A percentile compares a stretch with the other conserved stretches of the same genome.
Conservation (phyloP, 2,888 invertebrate species). For the Epirrhoe tristata region DNA sequence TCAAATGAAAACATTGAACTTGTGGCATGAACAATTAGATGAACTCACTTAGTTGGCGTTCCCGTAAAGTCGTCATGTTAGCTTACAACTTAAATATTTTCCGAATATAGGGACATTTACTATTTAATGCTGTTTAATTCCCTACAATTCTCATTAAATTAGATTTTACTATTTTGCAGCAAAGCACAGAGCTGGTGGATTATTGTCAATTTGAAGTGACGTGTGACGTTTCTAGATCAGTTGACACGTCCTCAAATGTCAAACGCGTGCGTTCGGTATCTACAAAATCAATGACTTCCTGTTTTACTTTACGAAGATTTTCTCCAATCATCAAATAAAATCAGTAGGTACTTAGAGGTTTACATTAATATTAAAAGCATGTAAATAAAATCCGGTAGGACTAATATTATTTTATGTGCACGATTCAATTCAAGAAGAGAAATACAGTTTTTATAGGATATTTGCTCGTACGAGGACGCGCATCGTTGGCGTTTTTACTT, state of each 20-base stretch:
- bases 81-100: conserved; percentile 43
- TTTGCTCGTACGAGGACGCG: too few species aligned
- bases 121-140: conserved; percentile 15
- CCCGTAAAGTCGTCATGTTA: conserved; percentile 88
- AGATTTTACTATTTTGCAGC: conserved; percentile 5
- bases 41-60: conserved; percentile 89
- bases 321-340: too few species aligned
- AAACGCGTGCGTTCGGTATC: conserved; percentile 33
- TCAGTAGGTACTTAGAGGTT: too few species aligned
- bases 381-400: too few species aligned
- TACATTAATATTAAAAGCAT: too few species aligned
- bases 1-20: conserved; percentile 27
- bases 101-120: conserved; percentile 34
- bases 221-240: conserved; percentile 9
- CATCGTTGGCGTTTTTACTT: too few species aligned
- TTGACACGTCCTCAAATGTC: conserved; percentile 30
- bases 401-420: too few species aligned
- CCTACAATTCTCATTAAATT: conserved; percentile 9
- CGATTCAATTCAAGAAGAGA: too few species aligned
- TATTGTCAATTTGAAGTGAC: conserved; percentile 24
- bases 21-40: conserved; percentile 7
- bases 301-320: background rate
- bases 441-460: too few species aligned
- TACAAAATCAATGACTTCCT: background rate
- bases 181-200: background rate